These are phyloP conservation scores for Sinocyclocheilus rhinocerous DNA, from an alignment of 2,113 vertebrate species.

Conservation along the genomic window DNA sequence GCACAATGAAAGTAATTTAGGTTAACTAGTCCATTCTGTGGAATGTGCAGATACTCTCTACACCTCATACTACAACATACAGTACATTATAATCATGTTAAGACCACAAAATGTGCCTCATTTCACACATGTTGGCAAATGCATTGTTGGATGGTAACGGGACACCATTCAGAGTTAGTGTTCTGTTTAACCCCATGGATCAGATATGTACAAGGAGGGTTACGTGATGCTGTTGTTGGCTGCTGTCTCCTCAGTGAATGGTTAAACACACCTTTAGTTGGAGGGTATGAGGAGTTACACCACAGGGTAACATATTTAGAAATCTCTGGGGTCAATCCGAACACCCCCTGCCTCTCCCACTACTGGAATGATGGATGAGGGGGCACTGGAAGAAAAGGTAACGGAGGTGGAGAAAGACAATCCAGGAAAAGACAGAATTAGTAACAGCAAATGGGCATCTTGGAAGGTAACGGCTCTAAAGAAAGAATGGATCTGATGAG, in stretches of 20 bases:
- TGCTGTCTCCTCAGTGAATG: not conserved
- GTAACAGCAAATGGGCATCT: conserved; percentile 24
- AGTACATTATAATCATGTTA: not conserved
- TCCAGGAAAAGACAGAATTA: conserved; percentile 37
- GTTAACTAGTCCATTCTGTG: too few relatives aligned
- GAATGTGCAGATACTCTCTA: too few relatives aligned
- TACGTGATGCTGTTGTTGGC: conserved; percentile 2
- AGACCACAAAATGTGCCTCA: not conserved
- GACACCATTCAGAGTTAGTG: not conserved
- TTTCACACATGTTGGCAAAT: not conserved
- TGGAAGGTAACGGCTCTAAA: not conserved
- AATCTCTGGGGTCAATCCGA: conserved; percentile 36
- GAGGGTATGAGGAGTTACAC: conserved; percentile 40
- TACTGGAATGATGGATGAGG: conserved; percentile 49
- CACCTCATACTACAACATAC: not conserved
- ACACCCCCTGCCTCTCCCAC: conserved; percentile 40
- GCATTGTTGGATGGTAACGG: not conserved
- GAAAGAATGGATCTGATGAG: not conserved
- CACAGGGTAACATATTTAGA: conserved; percentile 39
- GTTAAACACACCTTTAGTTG: conserved; percentile 27
- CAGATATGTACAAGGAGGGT: not conserved
- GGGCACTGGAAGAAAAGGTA: conserved; percentile 29
- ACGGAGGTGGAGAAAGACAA: conserved; percentile 38
- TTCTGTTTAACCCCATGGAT: conserved; percentile 18
- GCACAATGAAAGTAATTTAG: too few relatives aligned